Evolutionary conservation across 2,888 invertebrate species (phyloP).

Genomic region (Cancer borealis): DNA sequence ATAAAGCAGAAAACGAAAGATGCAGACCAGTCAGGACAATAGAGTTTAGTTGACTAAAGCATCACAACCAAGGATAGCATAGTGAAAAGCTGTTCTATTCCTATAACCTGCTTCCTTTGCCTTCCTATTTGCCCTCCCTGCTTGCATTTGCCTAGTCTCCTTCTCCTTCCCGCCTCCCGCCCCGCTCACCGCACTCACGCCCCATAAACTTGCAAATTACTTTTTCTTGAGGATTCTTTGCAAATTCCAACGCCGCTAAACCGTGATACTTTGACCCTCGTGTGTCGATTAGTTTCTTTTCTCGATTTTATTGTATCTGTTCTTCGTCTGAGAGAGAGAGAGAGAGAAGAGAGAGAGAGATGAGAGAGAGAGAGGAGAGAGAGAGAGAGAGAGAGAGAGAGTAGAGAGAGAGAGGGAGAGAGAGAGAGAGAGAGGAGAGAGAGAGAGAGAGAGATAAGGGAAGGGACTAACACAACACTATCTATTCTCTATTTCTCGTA

Average conservation of each 20-base stretch:
- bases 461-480: neutral
- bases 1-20: neutral
- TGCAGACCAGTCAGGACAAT: neutral
- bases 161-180: neutral
- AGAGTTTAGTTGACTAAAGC: neutral
- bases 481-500: neutral
- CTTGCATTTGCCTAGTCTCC: neutral
- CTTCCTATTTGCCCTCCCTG: neutral
- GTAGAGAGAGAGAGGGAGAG: slow-evolving; percentile 5
- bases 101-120: neutral
- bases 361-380: slow-evolving; percentile 1
- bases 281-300: neutral
- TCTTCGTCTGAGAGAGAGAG: neutral
- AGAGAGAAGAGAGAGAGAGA: slow-evolving; percentile 16
- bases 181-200: neutral
- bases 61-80: neutral
- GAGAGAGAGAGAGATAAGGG: neutral
- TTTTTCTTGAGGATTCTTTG: slow-evolving; percentile 12
- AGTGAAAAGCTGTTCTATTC: neutral
- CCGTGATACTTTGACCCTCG: neutral
- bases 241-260: neutral
- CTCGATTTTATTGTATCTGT: neutral
- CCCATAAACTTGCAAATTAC: neutral
- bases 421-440: slow-evolving; percentile 1
- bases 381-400: neutral